Conservation (phyloP, 2,888 invertebrate species). For the Frankliniella fusca region DNA sequence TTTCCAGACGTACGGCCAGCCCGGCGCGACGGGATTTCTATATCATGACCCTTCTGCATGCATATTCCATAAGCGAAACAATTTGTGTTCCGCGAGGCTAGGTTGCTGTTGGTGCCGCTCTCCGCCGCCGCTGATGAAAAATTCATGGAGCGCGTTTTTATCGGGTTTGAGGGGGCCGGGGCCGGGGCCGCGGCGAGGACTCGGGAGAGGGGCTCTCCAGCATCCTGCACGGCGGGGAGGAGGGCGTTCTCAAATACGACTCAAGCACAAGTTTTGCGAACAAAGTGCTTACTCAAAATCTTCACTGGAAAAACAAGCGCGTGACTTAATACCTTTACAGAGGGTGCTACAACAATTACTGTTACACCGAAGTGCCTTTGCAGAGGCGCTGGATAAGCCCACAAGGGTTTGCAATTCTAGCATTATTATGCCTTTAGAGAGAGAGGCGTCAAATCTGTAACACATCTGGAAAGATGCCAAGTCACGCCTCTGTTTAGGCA, state of each 20-base stretch:
- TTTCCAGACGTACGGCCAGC: not conserved
- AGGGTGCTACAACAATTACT: too few relatives aligned
- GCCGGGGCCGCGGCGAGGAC: not conserved
- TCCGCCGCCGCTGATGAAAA: not conserved
- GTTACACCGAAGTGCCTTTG: too few relatives aligned
- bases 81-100: conserved; percentile 21
- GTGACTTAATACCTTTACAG: too few relatives aligned
- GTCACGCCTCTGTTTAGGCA: too few relatives aligned
- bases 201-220: not conserved
- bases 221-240: not conserved
- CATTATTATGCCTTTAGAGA: too few relatives aligned
- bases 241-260: not conserved
- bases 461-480: too few relatives aligned
- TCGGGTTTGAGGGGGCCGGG: not conserved
- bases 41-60: not conserved
- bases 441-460: too few relatives aligned
- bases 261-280: too few relatives aligned
- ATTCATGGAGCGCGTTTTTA: conserved; percentile 1
- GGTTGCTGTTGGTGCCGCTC: not conserved
- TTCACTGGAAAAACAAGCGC: too few relatives aligned
- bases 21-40: conserved; percentile 18
- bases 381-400: too few relatives aligned
- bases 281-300: too few relatives aligned
- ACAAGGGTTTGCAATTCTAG: too few relatives aligned
- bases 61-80: conserved; percentile 9